Evolutionary conservation across 2,797 vertebrate genomes (phyloP).

Genomic region (Chromobotia macracanthus): DNA sequence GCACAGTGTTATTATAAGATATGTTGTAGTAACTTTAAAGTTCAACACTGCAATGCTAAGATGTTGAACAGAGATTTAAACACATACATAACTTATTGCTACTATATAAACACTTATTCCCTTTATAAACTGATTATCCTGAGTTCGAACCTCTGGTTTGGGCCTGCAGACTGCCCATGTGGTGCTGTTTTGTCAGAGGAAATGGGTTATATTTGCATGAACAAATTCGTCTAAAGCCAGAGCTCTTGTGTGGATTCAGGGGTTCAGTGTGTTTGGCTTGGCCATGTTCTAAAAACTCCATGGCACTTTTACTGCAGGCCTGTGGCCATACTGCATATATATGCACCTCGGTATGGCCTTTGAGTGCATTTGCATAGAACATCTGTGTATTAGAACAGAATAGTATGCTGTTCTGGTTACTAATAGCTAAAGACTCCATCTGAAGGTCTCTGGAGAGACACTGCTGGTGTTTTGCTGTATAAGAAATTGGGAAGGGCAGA

Average conservation of each 20-base stretch:
- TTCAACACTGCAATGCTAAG: not conserved
- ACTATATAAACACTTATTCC: not conserved
- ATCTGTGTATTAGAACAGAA: slow-evolving; percentile 29
- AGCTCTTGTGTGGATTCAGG: slow-evolving; percentile 73
- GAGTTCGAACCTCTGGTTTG: slow-evolving; percentile 51
- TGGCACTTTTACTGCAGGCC: slow-evolving; percentile 61
- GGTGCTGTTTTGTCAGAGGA: slow-evolving; percentile 78
- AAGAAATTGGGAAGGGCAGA: slow-evolving; percentile 1
- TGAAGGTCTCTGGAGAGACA: slow-evolving; percentile 2
- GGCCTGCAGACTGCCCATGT: slow-evolving; percentile 70
- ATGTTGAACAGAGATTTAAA: not conserved
- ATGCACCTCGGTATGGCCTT: slow-evolving; percentile 28
- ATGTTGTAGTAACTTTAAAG: not conserved
- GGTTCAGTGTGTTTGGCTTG: slow-evolving; percentile 76
- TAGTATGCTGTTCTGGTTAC: slow-evolving; percentile 21
- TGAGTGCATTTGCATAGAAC: slow-evolving; percentile 38
- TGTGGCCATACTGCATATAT: slow-evolving; percentile 54
- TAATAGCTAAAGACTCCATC: slow-evolving; percentile 21
- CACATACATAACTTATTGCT: not conserved
- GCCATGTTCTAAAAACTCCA: slow-evolving; percentile 58
- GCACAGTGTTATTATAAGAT: not conserved
- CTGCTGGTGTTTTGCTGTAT: slow-evolving; percentile 8
- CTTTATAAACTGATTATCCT: not conserved
- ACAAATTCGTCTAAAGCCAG: slow-evolving; percentile 75
- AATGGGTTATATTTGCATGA: slow-evolving; percentile 79